These are phyloP conservation scores for Epinotia bilunana DNA, from an alignment of 2,888 invertebrate genomes.

Conservation along the genomic window DNA sequence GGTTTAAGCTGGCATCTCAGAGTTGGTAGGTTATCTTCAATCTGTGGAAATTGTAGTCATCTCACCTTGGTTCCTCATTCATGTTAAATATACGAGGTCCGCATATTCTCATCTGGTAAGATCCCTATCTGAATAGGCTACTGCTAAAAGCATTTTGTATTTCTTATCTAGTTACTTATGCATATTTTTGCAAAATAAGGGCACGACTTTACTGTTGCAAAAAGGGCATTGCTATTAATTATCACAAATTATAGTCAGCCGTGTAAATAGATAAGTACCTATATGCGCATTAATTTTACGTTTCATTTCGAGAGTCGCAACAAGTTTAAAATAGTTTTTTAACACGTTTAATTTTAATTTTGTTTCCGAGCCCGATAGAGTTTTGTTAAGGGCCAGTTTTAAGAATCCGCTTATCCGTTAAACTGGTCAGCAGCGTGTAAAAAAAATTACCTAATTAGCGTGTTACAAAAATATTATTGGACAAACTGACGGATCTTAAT, in stretches of 20 bases:
- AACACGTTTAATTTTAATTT: too few species aligned
- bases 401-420: too few species aligned
- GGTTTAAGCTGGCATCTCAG: slow-evolving; percentile 8
- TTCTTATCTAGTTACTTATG: background rate
- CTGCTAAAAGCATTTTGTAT: slow-evolving; percentile 10
- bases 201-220: background rate
- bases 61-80: slow-evolving; percentile 40
- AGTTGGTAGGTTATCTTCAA: slow-evolving; percentile 60
- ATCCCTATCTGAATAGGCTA: slow-evolving; percentile 29
- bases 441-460: too few species aligned
- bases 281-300: background rate
- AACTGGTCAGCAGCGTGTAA: too few species aligned
- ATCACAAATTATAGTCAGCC: background rate
- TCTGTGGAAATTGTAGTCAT: slow-evolving; percentile 55
- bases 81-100: slow-evolving; percentile 27
- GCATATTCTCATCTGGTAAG: slow-evolving; percentile 1
- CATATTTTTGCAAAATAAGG: slow-evolving; percentile 11
- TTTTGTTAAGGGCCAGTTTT: too few species aligned
- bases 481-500: background rate
- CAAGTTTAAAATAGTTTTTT: too few species aligned
- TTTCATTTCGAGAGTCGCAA: background rate
- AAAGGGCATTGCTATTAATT: slow-evolving; percentile 4
- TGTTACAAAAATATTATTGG: background rate
- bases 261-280: background rate
- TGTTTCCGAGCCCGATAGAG: background rate